Base-by-base conservation (phyloP, 2,888 invertebrate genomes). In the Gerosis bhagava region DNA sequence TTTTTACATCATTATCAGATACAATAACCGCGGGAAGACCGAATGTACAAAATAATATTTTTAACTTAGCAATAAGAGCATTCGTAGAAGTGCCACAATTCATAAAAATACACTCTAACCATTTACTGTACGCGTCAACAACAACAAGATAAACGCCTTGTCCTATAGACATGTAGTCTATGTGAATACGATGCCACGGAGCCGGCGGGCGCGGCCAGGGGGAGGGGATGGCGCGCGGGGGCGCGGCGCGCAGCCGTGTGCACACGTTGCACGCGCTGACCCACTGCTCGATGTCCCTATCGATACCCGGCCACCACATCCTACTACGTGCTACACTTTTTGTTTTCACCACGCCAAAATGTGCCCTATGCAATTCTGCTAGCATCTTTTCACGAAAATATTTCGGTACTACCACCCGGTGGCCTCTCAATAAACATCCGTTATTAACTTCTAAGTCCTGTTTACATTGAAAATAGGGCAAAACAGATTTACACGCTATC, bases 251-350 rank as follows among this genome's bases (percentile, higher is more conserved):
- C 48, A 50, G 21, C 12, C 17, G n/a, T 11, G 13, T 17, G 32
- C 47, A 53, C 25, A 34, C 34, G 16, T 40, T 36, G 34, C 53
- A 56, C 11, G 47, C 39, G 12, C 47, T 45, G 5, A 49, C 28
- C 49, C 50, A 26, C 0, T 35, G 44, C 10, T 58, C 54, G 21
- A 58, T 54, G 24, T 54, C 50, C n/a, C 11, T 12, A 16, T 56
- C 52, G 2, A 58, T 44, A 0, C 42, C 34, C 0, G 57, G 52
- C 53, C 56, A 55, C 51, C 53, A 57, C 44, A 57, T 42, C 19
- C 45, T 36, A 37, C 40, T 49, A 6, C 55, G 49, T 6, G 54
- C 54, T 0, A 10, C 17, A 12, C 28, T 40, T 47, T 57, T 59
- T 7, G 42, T 54, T 46, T 59, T 57, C 5, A 46, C 35, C 5